phyloP scores from a whole-genome alignment of 2,888 invertebrate genomes.

The Himalopsyche tibetana region DNA sequence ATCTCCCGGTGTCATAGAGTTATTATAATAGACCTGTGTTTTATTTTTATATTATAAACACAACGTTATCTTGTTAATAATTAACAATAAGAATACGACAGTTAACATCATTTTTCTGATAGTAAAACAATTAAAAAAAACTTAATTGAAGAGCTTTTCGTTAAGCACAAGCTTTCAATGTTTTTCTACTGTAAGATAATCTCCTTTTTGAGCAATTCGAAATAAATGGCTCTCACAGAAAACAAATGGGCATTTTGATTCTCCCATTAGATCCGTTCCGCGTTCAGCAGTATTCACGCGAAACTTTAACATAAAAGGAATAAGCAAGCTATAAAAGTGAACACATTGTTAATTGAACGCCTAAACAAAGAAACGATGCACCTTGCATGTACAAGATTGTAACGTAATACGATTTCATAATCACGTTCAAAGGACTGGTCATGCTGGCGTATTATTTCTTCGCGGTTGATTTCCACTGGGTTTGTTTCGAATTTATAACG shows the following conservation, averaged over 20 bases:
- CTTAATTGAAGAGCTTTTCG: too few relatives aligned
- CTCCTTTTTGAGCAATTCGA: not conserved
- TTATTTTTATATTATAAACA: too few relatives aligned
- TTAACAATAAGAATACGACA: too few relatives aligned
- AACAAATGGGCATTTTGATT: slow-evolving; percentile 7
- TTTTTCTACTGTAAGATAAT: not conserved
- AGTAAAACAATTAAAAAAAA: too few relatives aligned
- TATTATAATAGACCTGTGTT: too few relatives aligned
- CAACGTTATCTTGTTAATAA: too few relatives aligned
- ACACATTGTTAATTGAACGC: slow-evolving; percentile 51
- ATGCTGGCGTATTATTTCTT: not conserved
- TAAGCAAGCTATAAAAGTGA: not conserved
- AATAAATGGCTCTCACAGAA: too few relatives aligned
- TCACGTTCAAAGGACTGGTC: slow-evolving; percentile 13
- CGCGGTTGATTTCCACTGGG: slow-evolving; percentile 4
- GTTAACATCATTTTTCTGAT: too few relatives aligned
- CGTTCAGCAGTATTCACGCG: not conserved
- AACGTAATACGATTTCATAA: slow-evolving; percentile 49
- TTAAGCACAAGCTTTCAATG: not conserved
- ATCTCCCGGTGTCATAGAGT: too few relatives aligned
- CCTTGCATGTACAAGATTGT: slow-evolving; percentile 41
- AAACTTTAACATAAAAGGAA: not conserved
- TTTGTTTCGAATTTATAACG: slow-evolving; percentile 22
- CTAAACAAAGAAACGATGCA: slow-evolving; percentile 49
- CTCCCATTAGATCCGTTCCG: slow-evolving; percentile 45